phyloP scores from a whole-genome alignment of 2,797 vertebrate species.

The Bovichtus variegatus region DNA sequence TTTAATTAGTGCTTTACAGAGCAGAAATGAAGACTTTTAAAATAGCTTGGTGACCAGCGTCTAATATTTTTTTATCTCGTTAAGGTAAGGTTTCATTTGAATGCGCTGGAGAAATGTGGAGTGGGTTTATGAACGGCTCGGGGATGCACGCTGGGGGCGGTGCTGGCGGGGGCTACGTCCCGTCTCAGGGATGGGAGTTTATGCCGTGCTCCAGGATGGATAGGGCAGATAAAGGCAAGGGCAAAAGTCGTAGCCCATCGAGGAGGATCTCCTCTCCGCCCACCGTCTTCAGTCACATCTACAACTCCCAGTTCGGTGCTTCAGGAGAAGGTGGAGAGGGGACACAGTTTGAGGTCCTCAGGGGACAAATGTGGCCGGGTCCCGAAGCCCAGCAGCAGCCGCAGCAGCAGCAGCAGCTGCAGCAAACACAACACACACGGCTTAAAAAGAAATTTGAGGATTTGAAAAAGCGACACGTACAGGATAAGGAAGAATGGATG shows the following conservation, averaged over 20 bases:
- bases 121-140: conserved; percentile 77
- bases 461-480: conserved; percentile 78
- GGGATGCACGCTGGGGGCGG: conserved; percentile 66
- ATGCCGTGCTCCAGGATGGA: conserved; percentile 75
- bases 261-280: conserved; percentile 80
- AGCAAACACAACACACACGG: conserved; percentile 68
- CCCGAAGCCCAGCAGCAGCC: conserved; percentile 64
- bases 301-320: conserved; percentile 63
- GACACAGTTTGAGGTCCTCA: conserved; percentile 59
- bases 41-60: not conserved
- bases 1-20: not conserved
- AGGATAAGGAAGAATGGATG: conserved; percentile 85
- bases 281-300: conserved; percentile 73
- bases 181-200: conserved; percentile 81
- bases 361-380: conserved; percentile 70
- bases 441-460: conserved; percentile 84
- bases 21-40: conserved; percentile 1
- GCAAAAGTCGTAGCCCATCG: conserved; percentile 73
- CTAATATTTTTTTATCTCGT: not conserved
- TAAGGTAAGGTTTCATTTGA: conserved; percentile 23
- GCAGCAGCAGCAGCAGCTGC: conserved; percentile 62
- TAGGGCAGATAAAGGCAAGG: conserved; percentile 52
- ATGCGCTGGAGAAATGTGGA: conserved; percentile 75
- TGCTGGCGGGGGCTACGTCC: conserved; percentile 64
- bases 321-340: conserved; percentile 59